Evolutionary conservation across 2,113 vertebrate genomes (phyloP).

Genomic region (Psittacus erithacus): DNA sequence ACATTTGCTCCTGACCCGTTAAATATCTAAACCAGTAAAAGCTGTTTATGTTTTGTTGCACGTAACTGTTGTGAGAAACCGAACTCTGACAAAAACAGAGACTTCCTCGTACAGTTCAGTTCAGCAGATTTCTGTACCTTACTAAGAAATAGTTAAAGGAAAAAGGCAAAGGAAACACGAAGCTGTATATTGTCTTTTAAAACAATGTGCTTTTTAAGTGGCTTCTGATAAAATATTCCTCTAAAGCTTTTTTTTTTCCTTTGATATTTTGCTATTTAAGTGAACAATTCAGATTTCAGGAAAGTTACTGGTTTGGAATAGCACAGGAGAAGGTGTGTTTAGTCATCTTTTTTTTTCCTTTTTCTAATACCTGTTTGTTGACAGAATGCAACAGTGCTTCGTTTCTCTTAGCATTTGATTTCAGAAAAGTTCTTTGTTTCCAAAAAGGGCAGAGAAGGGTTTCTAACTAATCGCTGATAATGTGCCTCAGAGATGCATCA

Average conservation of each 20-base stretch:
- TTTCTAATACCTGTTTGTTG: conserved; percentile 21
- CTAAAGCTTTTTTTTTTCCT: not conserved
- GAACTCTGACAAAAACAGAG: conserved; percentile 8
- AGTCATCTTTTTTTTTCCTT: not conserved
- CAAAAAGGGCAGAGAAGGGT: conserved; percentile 68
- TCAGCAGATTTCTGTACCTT: not conserved
- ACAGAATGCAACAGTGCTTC: conserved; percentile 41
- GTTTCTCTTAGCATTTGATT: conserved; percentile 44
- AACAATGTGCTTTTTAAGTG: conserved; percentile 21
- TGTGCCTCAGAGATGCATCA: conserved; percentile 74
- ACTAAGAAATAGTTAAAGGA: conserved; percentile 34
- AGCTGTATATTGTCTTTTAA: conserved; percentile 32
- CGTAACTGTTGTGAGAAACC: not conserved
- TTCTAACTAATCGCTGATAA: conserved; percentile 78
- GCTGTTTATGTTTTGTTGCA: not conserved
- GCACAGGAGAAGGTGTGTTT: not conserved
- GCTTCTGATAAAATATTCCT: conserved; percentile 22
- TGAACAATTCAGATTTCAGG: conserved; percentile 15
- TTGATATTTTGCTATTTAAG: conserved; percentile 9
- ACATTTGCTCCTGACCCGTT: conserved; percentile 11
- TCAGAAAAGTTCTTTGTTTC: conserved; percentile 71
- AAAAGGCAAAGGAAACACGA: not conserved
- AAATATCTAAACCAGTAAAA: not conserved
- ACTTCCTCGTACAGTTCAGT: not conserved
- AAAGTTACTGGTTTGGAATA: not conserved